Conservation (phyloP, 2,797 vertebrate genomes). For the Sphenopsis melanotis region DNA sequence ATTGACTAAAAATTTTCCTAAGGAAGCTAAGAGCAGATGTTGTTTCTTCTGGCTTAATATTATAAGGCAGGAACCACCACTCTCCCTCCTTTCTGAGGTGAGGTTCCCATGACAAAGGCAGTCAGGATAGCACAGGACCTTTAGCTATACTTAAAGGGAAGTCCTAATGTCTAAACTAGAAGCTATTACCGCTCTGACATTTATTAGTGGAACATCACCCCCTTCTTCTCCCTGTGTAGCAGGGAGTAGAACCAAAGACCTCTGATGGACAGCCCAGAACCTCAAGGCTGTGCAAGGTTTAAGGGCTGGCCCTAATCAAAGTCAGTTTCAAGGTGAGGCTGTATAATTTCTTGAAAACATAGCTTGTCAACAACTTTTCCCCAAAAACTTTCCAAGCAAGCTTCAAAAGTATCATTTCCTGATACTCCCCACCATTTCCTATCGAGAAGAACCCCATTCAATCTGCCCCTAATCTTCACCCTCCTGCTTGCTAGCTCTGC, state of each 20-base stretch:
- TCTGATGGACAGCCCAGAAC: neutral
- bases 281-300: neutral
- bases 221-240: neutral
- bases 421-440: fast-evolving
- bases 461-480: neutral
- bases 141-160: neutral
- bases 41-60: neutral
- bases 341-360: neutral
- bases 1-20: neutral
- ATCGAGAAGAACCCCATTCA: neutral
- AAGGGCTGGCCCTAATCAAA: neutral
- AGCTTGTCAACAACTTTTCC: neutral
- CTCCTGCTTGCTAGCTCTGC: neutral
- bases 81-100: neutral
- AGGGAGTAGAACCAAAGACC: neutral
- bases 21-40: neutral
- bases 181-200: neutral
- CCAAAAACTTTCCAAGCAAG: neutral
- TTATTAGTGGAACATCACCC: neutral
- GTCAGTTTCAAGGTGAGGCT: neutral
- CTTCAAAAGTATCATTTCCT: neutral
- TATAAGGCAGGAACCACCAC: neutral
- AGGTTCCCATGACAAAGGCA: neutral
- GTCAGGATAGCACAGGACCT: neutral
- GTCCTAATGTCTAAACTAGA: neutral